These are phyloP conservation scores for Heliothis virescens DNA, from an alignment of 1,140 invertebrate species.

Conservation along the genomic window DNA sequence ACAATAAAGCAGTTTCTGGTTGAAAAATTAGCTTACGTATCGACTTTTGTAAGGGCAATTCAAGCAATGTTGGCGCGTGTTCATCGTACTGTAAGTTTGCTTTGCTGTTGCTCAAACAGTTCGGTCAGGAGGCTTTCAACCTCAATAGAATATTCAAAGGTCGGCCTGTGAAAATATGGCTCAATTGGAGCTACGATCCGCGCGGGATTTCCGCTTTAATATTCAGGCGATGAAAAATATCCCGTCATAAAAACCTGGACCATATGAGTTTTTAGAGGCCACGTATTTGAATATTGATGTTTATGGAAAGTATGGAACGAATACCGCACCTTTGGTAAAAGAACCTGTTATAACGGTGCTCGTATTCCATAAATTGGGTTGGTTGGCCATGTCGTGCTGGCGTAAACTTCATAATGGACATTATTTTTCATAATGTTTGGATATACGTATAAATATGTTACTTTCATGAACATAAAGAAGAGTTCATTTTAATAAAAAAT, in stretches of 20 bases:
- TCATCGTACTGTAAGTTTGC: slow-evolving; percentile 55
- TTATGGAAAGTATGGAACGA: slow-evolving; percentile 72
- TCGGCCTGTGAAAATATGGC: slow-evolving; percentile 78
- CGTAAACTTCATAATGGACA: slow-evolving; percentile 35
- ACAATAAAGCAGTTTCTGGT: slow-evolving; percentile 28
- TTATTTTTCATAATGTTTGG: slow-evolving; percentile 31
- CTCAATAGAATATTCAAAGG: slow-evolving; percentile 81
- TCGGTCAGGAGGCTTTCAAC: slow-evolving; percentile 68
- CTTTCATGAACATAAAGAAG: slow-evolving; percentile 16
- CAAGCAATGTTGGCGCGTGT: slow-evolving; percentile 27
- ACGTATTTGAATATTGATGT: slow-evolving; percentile 81
- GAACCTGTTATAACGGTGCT: slow-evolving; percentile 52
- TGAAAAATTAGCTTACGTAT: slow-evolving; percentile 32
- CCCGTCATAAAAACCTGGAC: slow-evolving; percentile 77
- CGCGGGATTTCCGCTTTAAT: slow-evolving; percentile 76
- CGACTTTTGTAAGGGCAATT: slow-evolving; percentile 25
- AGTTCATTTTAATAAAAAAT: slow-evolving; percentile 33
- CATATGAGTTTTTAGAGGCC: slow-evolving; percentile 77
- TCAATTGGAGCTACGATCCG: slow-evolving; percentile 72
- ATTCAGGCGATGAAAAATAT: slow-evolving; percentile 81
- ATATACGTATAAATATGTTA: slow-evolving; percentile 12
- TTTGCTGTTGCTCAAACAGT: slow-evolving; percentile 63
- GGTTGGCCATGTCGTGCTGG: slow-evolving; percentile 26
- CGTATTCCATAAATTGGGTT: slow-evolving; percentile 59
- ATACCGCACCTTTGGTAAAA: slow-evolving; percentile 54